These are phyloP conservation scores for Melolontha melolontha DNA, from an alignment of 2,888 invertebrate genomes.

Conservation along the genomic window DNA sequence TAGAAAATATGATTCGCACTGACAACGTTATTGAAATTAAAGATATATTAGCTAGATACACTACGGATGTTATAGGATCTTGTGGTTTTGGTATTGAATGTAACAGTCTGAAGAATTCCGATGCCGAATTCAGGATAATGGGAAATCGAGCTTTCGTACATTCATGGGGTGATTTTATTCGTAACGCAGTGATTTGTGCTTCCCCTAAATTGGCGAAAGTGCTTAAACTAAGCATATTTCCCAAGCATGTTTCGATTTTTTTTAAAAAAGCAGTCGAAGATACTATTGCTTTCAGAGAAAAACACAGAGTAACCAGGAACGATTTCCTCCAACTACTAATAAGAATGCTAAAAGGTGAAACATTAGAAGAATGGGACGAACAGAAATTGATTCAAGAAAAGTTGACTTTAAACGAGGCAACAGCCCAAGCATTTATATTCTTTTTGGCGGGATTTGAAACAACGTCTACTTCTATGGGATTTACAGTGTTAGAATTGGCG, in stretches of 20 bases:
- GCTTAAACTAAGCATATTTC: slow-evolving; percentile 48
- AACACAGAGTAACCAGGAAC: slow-evolving; percentile 63
- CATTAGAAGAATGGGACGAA: slow-evolving; percentile 43
- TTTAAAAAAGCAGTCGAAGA: slow-evolving; percentile 61
- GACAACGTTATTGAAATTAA: slow-evolving; percentile 53
- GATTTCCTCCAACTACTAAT: slow-evolving; percentile 69
- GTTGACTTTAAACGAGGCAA: slow-evolving; percentile 49
- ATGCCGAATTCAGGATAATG: slow-evolving; percentile 65
- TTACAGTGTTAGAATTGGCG: slow-evolving; percentile 51
- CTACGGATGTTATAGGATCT: slow-evolving; percentile 71
- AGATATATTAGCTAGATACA: slow-evolving; percentile 69
- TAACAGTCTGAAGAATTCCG: slow-evolving; percentile 67
- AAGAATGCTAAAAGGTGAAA: slow-evolving; percentile 63
- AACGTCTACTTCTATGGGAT: slow-evolving; percentile 51
- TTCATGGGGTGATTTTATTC: slow-evolving; percentile 46
- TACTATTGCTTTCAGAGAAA: slow-evolving; percentile 64
- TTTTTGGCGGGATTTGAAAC: slow-evolving; percentile 54
- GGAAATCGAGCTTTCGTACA: slow-evolving; percentile 50
- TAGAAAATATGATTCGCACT: slow-evolving; percentile 38
- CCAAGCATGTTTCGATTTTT: slow-evolving; percentile 48
- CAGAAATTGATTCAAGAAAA: slow-evolving; percentile 32
- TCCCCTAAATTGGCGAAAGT: slow-evolving; percentile 52
- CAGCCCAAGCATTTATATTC: slow-evolving; percentile 53
- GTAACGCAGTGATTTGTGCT: slow-evolving; percentile 49
- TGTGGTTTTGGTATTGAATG: slow-evolving; percentile 71